Evolutionary conservation across 2,113 vertebrate genomes (phyloP), one percentile per base, ranked within the genome.

Genomic region (Pelodiscus sinensis): DNA sequence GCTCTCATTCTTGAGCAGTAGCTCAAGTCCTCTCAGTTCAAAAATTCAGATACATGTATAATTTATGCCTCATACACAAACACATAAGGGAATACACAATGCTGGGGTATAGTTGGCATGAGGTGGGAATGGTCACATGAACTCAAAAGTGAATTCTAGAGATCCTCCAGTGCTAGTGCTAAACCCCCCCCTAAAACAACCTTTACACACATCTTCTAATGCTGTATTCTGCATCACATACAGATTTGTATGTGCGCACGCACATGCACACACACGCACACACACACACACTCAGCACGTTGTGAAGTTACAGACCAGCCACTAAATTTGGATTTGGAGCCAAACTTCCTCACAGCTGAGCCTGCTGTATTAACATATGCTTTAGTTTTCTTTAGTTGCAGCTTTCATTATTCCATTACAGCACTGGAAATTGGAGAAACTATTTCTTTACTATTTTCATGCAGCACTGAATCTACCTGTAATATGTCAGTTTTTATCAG

Each of bases 11-110:
- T 81, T 84, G 95, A 86, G 92, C 65, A 90, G 88, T 8, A 85
- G 87, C 77, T 96, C 93, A 60, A 86, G 91, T 94, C 94, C 92
- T 88, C 79, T 81, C 44, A 44, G 85, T 93, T 90, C 82, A 90
- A 19, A 65, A 93, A 92, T 83, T 95, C 94, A 90, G 62, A 95
- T 68, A 91, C 96, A 92, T 83, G 81, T 18, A 51, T 78, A 38
- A 90, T 55, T 38, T 90, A 81, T 81, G 80, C 62, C 80, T 90
- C 9, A 14, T 35, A 38, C n/a, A 38, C 68, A 73, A 9, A 73
- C 68, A 21, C 18, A 50, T 60, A 73, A 71, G 86, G 94, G 89
- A 95, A 82, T 75, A 81, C 58, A 8, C 0, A 14, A 16, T 82
- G 85, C 86, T 84, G 94, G 5, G 68, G 18, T 22, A 22, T 10